Evolutionary conservation across 2,797 vertebrate genomes (phyloP).

Genomic region (Arctocebus calabarensis): DNA sequence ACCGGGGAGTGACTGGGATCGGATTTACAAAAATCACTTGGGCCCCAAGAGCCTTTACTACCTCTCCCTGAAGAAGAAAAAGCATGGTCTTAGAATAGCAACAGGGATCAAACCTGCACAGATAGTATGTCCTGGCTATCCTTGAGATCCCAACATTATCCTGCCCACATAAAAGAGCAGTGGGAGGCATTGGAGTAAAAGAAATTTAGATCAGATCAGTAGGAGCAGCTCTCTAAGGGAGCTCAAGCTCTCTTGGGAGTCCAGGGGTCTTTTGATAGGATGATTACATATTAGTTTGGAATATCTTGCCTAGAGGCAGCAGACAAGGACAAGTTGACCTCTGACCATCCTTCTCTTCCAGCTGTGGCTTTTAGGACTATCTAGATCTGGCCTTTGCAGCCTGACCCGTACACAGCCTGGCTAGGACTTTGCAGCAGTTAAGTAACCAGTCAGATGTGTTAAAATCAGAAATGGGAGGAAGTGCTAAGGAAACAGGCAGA

Average conservation of each 20-base stretch:
- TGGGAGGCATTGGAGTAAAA: background rate
- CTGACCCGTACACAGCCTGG: background rate
- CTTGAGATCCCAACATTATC: background rate
- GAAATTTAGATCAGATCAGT: background rate
- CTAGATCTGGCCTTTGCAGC: background rate
- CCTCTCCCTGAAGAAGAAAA: background rate
- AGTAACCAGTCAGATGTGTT: conserved; percentile 64
- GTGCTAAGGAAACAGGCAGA: conserved; percentile 68
- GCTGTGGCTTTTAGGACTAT: conserved; percentile 29
- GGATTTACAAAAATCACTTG: conserved; percentile 19
- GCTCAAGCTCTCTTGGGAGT: background rate
- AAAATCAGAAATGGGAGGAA: conserved; percentile 70
- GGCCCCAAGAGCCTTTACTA: background rate
- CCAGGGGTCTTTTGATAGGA: background rate
- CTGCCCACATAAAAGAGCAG: background rate
- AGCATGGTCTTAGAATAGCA: background rate
- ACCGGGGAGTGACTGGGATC: background rate
- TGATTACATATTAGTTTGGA: background rate
- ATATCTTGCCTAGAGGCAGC: conserved; percentile 36
- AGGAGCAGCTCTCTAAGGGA: background rate
- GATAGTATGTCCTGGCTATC: background rate
- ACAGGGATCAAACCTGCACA: background rate
- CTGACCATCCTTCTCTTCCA: background rate
- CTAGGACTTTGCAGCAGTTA: conserved; percentile 23
- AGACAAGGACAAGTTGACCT: background rate